Percentiles rank a stretch among this genome's conserved stretches.
Evolutionary conservation across 2,797 vertebrate genomes (phyloP).

Genomic region (Nyctibius grandis): DNA sequence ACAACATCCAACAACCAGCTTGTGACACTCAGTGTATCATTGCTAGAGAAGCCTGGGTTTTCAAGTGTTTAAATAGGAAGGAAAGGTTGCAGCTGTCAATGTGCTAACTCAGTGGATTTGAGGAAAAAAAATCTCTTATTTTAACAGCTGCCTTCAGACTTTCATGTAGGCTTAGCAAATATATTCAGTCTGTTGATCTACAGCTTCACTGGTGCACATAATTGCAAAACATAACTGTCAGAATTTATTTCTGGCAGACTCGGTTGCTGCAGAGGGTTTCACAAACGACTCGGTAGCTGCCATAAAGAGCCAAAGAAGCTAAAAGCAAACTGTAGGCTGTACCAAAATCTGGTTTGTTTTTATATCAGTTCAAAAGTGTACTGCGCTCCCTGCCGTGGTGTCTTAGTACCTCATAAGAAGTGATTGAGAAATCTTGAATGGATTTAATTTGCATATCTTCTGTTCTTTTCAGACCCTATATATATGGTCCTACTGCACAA

Average conservation of each 20-base stretch:
- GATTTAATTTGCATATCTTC: not conserved
- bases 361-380: not conserved
- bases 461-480: constrained; percentile 84
- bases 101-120: constrained; percentile 37
- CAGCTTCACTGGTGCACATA: not conserved
- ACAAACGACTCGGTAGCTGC: not conserved
- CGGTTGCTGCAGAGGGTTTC: not conserved
- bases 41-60: not conserved
- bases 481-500: constrained; percentile 97
- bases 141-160: constrained; percentile 48
- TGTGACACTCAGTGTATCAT: not conserved
- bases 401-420: not conserved
- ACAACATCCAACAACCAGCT: not conserved
- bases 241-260: constrained; percentile 46
- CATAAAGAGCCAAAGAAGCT: not conserved
- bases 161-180: constrained; percentile 29
- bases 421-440: not conserved
- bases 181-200: constrained; percentile 15
- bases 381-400: not conserved
- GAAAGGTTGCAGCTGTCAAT: constrained; percentile 37
- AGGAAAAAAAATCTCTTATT: constrained; percentile 25
- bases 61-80: not conserved
- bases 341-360: not conserved
- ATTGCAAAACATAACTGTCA: constrained; percentile 37
- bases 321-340: not conserved